Percentiles rank a stretch among this genome's conserved stretches.
Evolutionary conservation across 2,113 vertebrate genomes (phyloP).

Genomic region (Tautogolabrus adspersus): DNA sequence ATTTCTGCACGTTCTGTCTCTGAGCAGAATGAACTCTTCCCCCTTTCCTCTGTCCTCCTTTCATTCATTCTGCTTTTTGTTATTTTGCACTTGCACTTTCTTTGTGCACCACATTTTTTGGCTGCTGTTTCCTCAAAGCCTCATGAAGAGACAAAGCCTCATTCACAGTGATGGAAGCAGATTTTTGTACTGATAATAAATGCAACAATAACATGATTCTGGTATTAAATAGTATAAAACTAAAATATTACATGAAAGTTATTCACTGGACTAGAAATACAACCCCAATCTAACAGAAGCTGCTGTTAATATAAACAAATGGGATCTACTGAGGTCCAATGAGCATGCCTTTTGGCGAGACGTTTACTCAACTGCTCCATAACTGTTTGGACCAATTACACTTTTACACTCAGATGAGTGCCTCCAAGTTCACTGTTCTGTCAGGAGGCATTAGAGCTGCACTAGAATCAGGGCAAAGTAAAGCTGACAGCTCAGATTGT

Average conservation of each 20-base stretch:
- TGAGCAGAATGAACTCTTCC: conserved; percentile 9
- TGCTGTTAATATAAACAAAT: conserved; percentile 2
- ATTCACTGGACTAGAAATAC: not conserved
- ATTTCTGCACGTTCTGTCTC: conserved; percentile 46
- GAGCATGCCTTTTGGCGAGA: conserved; percentile 10
- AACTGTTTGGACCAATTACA: conserved; percentile 23
- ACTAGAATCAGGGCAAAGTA: conserved; percentile 6
- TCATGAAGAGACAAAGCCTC: conserved; percentile 51
- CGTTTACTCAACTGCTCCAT: not conserved
- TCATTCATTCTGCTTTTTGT: conserved; percentile 13
- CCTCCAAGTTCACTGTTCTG: conserved; percentile 10
- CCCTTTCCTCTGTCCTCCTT: not conserved
- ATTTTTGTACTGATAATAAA: not conserved
- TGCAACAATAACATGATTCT: not conserved
- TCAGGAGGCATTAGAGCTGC: conserved; percentile 39
- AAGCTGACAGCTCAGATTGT: conserved; percentile 16
- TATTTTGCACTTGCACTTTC: not conserved
- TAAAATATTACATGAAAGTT: too few species aligned
- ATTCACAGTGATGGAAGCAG: conserved; percentile 51
- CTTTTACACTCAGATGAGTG: conserved; percentile 1
- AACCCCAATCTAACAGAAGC: not conserved
- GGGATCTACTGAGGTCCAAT: conserved; percentile 10
- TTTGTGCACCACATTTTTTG: conserved; percentile 15
- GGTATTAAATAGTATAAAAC: not conserved
- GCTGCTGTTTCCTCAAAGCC: conserved; percentile 31